Evolutionary conservation across 2,888 invertebrate species (phyloP).

Genomic region (Pelosia muscerda): DNA sequence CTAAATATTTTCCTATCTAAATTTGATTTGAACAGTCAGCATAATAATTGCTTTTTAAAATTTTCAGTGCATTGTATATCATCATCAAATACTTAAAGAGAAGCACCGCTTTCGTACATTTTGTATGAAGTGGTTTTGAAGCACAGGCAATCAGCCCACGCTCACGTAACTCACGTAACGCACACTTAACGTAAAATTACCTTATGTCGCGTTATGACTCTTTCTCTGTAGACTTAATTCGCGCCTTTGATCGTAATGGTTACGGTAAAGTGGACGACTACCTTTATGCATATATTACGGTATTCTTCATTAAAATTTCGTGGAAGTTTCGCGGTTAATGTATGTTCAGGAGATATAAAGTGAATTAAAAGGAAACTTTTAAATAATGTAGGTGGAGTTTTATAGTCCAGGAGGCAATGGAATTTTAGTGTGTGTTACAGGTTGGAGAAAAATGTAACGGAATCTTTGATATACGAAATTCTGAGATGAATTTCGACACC

Average conservation of each 20-base stretch:
- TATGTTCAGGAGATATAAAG: conserved; percentile 11
- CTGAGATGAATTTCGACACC: background rate
- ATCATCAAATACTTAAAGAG: no score
- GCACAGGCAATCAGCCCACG: no score
- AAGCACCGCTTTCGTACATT: no score
- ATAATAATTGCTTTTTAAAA: no score
- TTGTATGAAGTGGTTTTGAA: no score
- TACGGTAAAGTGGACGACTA: conserved; percentile 35
- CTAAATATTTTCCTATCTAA: no score
- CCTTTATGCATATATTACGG: conserved; percentile 42
- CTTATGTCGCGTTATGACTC: no score
- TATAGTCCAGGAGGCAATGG: conserved; percentile 1
- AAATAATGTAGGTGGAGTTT: background rate
- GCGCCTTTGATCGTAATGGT: conserved; percentile 16
- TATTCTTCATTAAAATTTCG: conserved; percentile 43
- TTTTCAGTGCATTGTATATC: no score
- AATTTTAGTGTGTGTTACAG: background rate
- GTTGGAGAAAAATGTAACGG: conserved; percentile 5
- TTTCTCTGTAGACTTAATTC: no score
- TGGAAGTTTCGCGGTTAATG: conserved; percentile 24
- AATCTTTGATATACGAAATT: background rate
- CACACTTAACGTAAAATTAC: no score
- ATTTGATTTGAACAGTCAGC: no score
- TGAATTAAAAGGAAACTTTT: conserved; percentile 16
- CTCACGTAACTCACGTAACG: no score